Evolutionary conservation across 2,888 invertebrate species (phyloP).

Genomic region (Cremastobaeus sp.): DNA sequence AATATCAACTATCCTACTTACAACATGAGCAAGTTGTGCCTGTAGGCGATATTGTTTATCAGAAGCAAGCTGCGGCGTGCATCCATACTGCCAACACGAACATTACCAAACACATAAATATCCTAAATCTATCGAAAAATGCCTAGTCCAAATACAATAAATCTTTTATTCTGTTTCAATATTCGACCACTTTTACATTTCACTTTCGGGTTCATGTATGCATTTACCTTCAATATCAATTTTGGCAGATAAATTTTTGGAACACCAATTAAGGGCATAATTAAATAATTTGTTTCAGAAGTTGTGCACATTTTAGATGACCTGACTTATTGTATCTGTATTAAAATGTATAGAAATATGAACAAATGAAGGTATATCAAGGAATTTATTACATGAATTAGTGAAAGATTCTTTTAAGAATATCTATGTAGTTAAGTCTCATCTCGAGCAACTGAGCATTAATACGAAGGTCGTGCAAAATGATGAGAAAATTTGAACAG

Average conservation of each 20-base stretch:
- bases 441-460: slow-evolving; percentile 54
- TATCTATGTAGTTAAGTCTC: slow-evolving; percentile 50
- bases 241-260: too few species aligned
- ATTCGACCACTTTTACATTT: too few species aligned
- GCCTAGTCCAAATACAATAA: slow-evolving; percentile 61
- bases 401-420: slow-evolving; percentile 41
- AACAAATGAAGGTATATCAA: slow-evolving; percentile 37
- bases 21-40: slow-evolving; percentile 85
- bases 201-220: too few species aligned
- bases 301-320: background rate
- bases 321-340: slow-evolving; percentile 43
- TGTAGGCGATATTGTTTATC: slow-evolving; percentile 85
- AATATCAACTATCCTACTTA: slow-evolving; percentile 81
- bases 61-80: slow-evolving; percentile 85
- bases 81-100: slow-evolving; percentile 80
- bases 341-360: slow-evolving; percentile 35
- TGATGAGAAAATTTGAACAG: slow-evolving; percentile 45
- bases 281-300: too few species aligned
- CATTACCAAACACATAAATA: slow-evolving; percentile 76
- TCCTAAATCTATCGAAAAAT: slow-evolving; percentile 71
- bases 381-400: slow-evolving; percentile 26
- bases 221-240: too few species aligned
- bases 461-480: slow-evolving; percentile 57
- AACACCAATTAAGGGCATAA: too few species aligned
- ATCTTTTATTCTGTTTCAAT: slow-evolving; percentile 6